These are phyloP conservation scores for Merodon equestris DNA, from an alignment of 2,888 invertebrate genomes.

Conservation along the genomic window DNA sequence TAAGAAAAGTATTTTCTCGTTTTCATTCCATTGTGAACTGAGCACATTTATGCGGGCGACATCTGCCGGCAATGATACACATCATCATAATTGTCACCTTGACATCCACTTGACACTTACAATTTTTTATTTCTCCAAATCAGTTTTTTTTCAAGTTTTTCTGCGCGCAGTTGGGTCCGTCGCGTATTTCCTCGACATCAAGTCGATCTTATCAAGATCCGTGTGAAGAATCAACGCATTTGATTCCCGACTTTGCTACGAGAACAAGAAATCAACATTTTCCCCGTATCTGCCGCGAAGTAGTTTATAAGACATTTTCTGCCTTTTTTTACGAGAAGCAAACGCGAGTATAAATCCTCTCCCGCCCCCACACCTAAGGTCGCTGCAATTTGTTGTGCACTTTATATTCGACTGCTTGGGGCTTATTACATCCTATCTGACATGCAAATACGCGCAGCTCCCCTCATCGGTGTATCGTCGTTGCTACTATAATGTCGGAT, in stretches of 20 bases:
- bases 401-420: conserved; percentile 17
- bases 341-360: conserved; percentile 6
- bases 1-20: not conserved
- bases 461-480: conserved; percentile 39
- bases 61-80: conserved; percentile 8
- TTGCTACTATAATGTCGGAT: conserved; percentile 70
- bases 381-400: conserved; percentile 52
- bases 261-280: not conserved
- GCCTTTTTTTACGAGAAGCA: not conserved
- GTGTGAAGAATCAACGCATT: conserved; percentile 3
- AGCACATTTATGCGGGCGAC: not conserved
- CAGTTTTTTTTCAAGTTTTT: conserved; percentile 56
- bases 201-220: not conserved
- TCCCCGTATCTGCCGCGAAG: conserved; percentile 12
- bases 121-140: conserved; percentile 23
- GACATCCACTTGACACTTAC: conserved; percentile 49
- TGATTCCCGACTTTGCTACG: not conserved
- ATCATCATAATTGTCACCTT: conserved; percentile 23
- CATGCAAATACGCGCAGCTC: conserved; percentile 54
- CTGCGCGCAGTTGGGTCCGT: conserved; percentile 37
- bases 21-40: conserved; percentile 27
- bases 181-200: not conserved
- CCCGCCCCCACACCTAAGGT: conserved; percentile 44
- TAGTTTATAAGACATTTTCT: too few relatives aligned
- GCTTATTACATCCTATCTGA: conserved; percentile 34